Percentiles rank a stretch among this genome's conserved stretches.
These are phyloP conservation scores for Drosophila cardini DNA, from an alignment of 1,140 invertebrate genomes.

Conservation along the genomic window DNA sequence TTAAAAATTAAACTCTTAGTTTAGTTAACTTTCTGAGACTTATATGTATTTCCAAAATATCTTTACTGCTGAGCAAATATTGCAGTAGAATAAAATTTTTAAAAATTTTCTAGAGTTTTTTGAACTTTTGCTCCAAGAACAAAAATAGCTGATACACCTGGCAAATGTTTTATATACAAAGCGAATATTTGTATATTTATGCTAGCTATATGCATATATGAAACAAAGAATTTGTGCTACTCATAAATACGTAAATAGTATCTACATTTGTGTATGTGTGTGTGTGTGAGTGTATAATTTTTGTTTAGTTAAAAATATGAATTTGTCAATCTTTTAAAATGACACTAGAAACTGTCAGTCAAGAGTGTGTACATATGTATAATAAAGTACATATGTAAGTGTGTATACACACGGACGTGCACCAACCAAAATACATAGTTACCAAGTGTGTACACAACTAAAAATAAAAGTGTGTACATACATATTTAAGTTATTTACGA, in stretches of 20 bases:
- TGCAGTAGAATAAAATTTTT: neutral
- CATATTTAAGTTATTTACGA: conserved; percentile 16
- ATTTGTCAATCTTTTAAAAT: conserved; percentile 28
- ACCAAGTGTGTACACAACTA: conserved; percentile 22
- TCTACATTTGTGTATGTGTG: neutral
- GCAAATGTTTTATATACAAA: conserved; percentile 20
- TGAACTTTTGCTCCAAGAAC: conserved; percentile 17
- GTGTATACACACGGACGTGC: neutral
- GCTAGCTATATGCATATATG: neutral
- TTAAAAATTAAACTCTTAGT: no score
- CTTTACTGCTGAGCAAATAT: neutral
- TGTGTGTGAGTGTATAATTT: no score
- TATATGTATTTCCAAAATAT: neutral
- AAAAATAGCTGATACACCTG: conserved; percentile 26
- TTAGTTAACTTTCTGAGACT: no score
- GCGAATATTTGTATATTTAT: conserved; percentile 7
- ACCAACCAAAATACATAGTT: no score
- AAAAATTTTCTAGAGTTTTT: conserved; percentile 13
- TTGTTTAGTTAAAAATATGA: conserved; percentile 20
- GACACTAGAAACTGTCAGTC: conserved; percentile 29
- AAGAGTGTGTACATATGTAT: conserved; percentile 35
- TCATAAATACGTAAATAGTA: neutral
- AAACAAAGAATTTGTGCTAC: neutral
- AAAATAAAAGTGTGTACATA: conserved; percentile 1
- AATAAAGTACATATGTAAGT: conserved; percentile 7